phyloP scores from a whole-genome alignment of 2,113 vertebrate species.

The Clupea harengus region DNA sequence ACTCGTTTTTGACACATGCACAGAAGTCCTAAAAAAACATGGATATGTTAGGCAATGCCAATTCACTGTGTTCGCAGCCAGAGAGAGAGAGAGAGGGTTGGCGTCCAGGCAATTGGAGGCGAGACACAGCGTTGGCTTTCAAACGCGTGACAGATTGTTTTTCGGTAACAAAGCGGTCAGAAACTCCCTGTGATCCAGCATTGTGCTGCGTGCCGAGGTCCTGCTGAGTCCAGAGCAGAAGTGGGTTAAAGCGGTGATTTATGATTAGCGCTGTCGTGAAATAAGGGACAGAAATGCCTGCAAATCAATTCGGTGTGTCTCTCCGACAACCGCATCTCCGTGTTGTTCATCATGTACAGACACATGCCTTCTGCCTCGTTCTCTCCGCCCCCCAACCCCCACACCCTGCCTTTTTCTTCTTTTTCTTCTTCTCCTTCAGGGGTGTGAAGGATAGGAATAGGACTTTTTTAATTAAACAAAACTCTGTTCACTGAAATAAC shows the following conservation, averaged over 20 bases:
- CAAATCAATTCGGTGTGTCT: slow-evolving; percentile 74
- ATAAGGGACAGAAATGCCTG: slow-evolving; percentile 74
- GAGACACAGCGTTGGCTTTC: slow-evolving; percentile 73
- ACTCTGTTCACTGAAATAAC: not conserved
- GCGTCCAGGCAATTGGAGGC: slow-evolving; percentile 62
- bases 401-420: not conserved
- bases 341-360: slow-evolving; percentile 68
- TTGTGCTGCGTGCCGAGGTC: slow-evolving; percentile 65
- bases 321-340: slow-evolving; percentile 69
- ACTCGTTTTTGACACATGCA: not conserved
- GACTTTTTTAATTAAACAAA: not conserved
- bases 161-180: slow-evolving; percentile 75
- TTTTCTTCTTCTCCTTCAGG: not conserved
- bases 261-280: slow-evolving; percentile 77
- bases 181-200: slow-evolving; percentile 75
- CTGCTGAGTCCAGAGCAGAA: slow-evolving; percentile 73
- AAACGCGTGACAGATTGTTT: slow-evolving; percentile 75
- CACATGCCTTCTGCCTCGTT: slow-evolving; percentile 7
- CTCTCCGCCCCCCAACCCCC: not conserved
- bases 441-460: not conserved
- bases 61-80: not conserved
- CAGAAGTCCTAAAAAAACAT: not conserved
- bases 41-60: not conserved
- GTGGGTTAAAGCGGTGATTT: slow-evolving; percentile 80
- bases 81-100: not conserved